Conservation (phyloP, 1,140 invertebrate species). For the Formica exsecta region DNA sequence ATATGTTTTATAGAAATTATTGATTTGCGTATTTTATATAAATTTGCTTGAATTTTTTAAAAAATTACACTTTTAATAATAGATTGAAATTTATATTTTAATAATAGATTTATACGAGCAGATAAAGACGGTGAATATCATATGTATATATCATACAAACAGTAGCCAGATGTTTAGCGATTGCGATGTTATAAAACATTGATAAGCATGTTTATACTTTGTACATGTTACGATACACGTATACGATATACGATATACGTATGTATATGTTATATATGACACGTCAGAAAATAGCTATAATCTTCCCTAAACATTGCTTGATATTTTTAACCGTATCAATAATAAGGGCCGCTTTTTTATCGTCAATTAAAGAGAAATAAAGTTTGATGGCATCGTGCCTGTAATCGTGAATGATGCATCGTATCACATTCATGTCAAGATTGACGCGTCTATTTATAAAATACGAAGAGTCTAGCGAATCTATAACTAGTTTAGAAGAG, state of each 20-base stretch:
- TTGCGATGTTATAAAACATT: constrained; percentile 13
- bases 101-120: not conserved
- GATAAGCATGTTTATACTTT: constrained; percentile 35
- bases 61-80: not conserved
- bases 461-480: not conserved
- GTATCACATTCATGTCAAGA: constrained; percentile 38
- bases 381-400: not conserved
- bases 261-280: no score
- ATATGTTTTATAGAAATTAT: not conserved
- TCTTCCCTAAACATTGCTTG: not conserved
- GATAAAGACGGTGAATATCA: constrained; percentile 14
- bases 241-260: not conserved
- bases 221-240: not conserved
- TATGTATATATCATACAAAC: not conserved
- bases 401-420: not conserved
- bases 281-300: not conserved
- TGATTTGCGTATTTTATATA: constrained; percentile 10
- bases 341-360: not conserved
- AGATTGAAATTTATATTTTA: constrained; percentile 1
- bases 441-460: constrained; percentile 25
- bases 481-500: not conserved
- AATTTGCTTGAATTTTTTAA: not conserved
- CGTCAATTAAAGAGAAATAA: not conserved
- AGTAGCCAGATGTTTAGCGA: constrained; percentile 19
- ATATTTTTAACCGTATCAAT: not conserved